Evolutionary conservation across 1,140 invertebrate genomes (phyloP).

Genomic region (Acyrthosiphon pisum): DNA sequence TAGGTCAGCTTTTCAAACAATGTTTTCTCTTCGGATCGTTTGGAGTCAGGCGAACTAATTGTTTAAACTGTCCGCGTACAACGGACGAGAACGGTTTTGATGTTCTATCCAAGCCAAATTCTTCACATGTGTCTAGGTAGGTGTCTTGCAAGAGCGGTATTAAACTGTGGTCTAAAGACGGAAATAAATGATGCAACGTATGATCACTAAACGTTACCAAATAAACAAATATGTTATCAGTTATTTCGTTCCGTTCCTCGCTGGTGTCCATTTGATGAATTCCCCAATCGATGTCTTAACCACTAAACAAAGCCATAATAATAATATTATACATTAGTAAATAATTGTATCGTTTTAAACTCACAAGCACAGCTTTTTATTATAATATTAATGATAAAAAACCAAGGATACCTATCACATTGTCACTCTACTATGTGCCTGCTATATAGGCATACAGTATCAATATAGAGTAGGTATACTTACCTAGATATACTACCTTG

Average conservation of each 20-base stretch:
- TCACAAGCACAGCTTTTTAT: neutral
- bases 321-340: neutral
- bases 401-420: too few species aligned
- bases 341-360: neutral
- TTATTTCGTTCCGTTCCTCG: slow-evolving; percentile 74
- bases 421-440: too few species aligned
- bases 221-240: slow-evolving; percentile 71
- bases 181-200: slow-evolving; percentile 80
- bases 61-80: slow-evolving; percentile 73
- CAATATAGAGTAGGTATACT: too few species aligned
- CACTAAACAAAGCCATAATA: slow-evolving; percentile 60
- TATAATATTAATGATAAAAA: neutral
- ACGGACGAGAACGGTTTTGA: slow-evolving; percentile 69
- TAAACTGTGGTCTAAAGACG: slow-evolving; percentile 76
- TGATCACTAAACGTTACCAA: slow-evolving; percentile 80
- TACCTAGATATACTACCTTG: too few species aligned
- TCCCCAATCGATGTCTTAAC: slow-evolving; percentile 77
- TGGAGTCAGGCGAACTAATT: slow-evolving; percentile 66
- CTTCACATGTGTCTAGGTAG: slow-evolving; percentile 72
- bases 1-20: neutral
- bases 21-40: neutral
- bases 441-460: too few species aligned
- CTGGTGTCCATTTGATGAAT: slow-evolving; percentile 79
- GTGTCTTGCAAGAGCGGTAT: slow-evolving; percentile 71
- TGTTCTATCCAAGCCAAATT: slow-evolving; percentile 71